Evolutionary conservation across 2,113 vertebrate genomes (phyloP).

Genomic region (Malurus melanocephalus): DNA sequence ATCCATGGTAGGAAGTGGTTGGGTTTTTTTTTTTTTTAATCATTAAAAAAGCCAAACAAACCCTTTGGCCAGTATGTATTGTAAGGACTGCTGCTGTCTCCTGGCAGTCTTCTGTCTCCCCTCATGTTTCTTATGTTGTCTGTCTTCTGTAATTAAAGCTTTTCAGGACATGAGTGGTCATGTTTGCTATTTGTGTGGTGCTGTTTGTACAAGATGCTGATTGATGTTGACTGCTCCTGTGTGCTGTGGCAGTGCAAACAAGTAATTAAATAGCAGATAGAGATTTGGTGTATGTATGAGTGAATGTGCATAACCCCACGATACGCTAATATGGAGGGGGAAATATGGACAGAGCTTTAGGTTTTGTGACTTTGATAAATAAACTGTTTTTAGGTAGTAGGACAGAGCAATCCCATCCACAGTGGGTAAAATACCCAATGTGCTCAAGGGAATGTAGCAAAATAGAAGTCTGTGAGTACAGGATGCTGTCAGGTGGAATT

Average conservation of each 20-base stretch:
- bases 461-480: background rate
- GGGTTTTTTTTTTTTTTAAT: fast-evolving
- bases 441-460: background rate
- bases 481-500: background rate
- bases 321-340: background rate
- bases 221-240: background rate
- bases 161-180: background rate
- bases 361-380: background rate
- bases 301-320: background rate
- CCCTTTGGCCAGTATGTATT: background rate
- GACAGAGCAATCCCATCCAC: background rate
- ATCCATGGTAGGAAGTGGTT: background rate
- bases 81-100: background rate
- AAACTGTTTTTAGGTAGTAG: background rate
- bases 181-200: background rate
- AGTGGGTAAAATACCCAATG: background rate
- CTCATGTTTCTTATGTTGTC: background rate
- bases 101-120: background rate
- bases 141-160: background rate
- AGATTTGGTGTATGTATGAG: background rate
- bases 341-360: background rate
- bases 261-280: background rate
- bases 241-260: constrained; percentile 3
- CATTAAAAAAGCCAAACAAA: background rate
- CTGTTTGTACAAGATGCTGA: constrained; percentile 2